Evolutionary conservation across 2,888 invertebrate genomes (phyloP).

Genomic region (Electrophaes corylata): DNA sequence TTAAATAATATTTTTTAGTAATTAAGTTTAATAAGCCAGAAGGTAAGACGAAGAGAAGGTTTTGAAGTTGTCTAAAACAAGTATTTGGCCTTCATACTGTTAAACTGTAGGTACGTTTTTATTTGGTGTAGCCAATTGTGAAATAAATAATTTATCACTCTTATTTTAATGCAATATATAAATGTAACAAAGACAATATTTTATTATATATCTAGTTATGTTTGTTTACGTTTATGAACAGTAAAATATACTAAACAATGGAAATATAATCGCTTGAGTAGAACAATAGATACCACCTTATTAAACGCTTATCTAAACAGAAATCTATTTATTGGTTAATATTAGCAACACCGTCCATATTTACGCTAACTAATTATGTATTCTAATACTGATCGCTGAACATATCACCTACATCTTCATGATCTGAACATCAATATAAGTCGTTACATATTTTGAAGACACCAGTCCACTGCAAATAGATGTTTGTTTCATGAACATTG

Average conservation of each 20-base stretch:
- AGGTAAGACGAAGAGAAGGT: no score
- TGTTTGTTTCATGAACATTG: no score
- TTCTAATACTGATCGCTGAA: slow-evolving; percentile 58
- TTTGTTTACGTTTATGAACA: slow-evolving; percentile 4
- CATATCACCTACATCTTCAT: slow-evolving; percentile 58
- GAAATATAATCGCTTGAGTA: slow-evolving; percentile 5
- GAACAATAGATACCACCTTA: slow-evolving; percentile 18
- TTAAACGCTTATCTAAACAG: slow-evolving; percentile 15
- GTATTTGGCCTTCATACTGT: no score
- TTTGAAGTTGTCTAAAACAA: no score
- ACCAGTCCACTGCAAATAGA: no score
- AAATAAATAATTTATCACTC: no score
- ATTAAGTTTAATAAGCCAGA: no score
- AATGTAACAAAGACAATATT: no score
- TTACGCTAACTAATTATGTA: slow-evolving; percentile 56
- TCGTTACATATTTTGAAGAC: slow-evolving; percentile 41
- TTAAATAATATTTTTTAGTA: no score
- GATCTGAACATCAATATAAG: slow-evolving; percentile 52
- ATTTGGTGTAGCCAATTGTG: no score
- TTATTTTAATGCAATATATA: no score
- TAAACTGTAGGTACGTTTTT: no score
- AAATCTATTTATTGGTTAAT: slow-evolving; percentile 22
- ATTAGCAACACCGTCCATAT: slow-evolving; percentile 46
- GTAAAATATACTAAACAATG: background rate
- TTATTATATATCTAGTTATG: background rate